A percentile compares a stretch with the other conserved stretches of the same genome.
phyloP scores from a whole-genome alignment of 2,888 invertebrate genomes.

The Enchytraeus crypticus region DNA sequence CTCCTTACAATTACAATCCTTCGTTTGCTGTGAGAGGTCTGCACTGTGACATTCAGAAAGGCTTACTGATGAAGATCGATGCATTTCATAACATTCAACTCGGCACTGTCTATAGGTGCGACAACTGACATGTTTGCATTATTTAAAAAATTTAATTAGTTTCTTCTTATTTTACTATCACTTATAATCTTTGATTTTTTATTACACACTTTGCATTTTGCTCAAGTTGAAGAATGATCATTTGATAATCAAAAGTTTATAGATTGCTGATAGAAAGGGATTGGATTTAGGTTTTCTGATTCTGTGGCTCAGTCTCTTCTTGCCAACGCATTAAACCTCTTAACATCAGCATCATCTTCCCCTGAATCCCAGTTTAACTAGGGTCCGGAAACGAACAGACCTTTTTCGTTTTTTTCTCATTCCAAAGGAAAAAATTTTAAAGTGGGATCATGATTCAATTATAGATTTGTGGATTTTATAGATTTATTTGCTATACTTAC shows the following conservation, averaged over 20 bases:
- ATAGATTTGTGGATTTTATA: neutral
- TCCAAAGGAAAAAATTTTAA: no score
- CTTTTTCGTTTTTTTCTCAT: no score
- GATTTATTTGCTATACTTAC: neutral
- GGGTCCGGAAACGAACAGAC: no score
- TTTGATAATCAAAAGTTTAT: neutral
- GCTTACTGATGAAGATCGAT: slow-evolving; percentile 83
- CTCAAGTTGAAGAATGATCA: neutral
- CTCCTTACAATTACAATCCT: slow-evolving; percentile 65
- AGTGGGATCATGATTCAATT: neutral
- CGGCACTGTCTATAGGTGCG: slow-evolving; percentile 70
- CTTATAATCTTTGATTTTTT: neutral
- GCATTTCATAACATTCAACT: slow-evolving; percentile 93
- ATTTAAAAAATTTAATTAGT: neutral
- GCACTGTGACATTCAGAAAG: slow-evolving; percentile 95
- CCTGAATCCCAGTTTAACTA: no score
- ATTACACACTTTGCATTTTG: neutral
- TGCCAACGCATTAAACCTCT: no score
- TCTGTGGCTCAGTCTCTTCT: no score
- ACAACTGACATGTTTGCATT: neutral
- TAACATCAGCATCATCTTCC: no score
- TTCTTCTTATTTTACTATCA: neutral
- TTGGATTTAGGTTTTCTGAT: no score
- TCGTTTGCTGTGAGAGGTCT: slow-evolving; percentile 89
- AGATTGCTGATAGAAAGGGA: no score